Evolutionary conservation across 2,113 vertebrate species (phyloP).

Genomic region (Tympanuchus pallidicinctus): DNA sequence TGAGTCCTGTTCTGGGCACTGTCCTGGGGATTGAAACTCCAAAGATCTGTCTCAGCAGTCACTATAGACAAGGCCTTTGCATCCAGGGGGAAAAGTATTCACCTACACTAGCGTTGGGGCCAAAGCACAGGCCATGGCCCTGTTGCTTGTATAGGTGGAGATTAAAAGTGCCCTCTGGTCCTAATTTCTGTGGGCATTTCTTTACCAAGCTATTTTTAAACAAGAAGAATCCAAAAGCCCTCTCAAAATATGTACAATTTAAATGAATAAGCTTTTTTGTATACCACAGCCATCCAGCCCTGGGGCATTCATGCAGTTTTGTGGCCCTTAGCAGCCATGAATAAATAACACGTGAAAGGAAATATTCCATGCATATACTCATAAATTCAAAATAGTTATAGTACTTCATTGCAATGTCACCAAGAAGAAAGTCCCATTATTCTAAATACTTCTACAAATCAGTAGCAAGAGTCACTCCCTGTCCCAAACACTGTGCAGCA

Average conservation of each 20-base stretch:
- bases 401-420: background rate
- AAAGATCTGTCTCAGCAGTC: background rate
- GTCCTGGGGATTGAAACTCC: background rate
- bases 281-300: slow-evolving; percentile 20
- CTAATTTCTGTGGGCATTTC: slow-evolving; percentile 1
- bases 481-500: background rate
- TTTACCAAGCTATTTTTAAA: slow-evolving; percentile 38
- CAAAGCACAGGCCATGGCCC: background rate
- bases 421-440: background rate
- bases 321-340: background rate
- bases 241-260: slow-evolving; percentile 20
- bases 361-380: background rate
- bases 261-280: slow-evolving; percentile 45
- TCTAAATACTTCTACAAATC: background rate
- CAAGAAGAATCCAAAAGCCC: slow-evolving; percentile 24
- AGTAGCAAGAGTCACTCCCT: background rate
- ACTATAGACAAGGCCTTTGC: background rate
- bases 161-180: background rate
- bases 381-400: background rate
- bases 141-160: background rate
- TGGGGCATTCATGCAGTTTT: slow-evolving; percentile 32
- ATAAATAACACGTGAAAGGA: slow-evolving; percentile 1
- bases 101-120: background rate
- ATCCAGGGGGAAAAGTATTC: background rate
- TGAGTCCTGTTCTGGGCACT: background rate